Evolutionary conservation across 1,140 invertebrate genomes (phyloP).

Genomic region (Achroia grisella): DNA sequence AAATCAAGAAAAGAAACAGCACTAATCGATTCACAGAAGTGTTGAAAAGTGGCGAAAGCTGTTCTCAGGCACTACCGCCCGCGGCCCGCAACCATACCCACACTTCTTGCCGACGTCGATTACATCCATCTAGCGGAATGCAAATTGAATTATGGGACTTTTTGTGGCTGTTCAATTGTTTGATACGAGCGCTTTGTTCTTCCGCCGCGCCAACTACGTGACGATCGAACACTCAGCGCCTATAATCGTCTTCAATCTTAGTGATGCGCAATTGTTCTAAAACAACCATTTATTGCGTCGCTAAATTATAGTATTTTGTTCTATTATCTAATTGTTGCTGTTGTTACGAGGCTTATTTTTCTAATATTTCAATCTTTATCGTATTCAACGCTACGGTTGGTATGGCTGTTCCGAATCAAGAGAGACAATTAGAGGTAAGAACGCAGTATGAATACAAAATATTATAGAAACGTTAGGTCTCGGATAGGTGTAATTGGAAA

Average conservation of each 20-base stretch:
- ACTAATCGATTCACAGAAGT: conserved; percentile 65
- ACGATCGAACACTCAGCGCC: conserved; percentile 60
- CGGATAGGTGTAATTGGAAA: conserved; percentile 31
- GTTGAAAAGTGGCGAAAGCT: conserved; percentile 66
- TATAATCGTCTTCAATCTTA: conserved; percentile 46
- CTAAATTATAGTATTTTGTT: conserved; percentile 63
- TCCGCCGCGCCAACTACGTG: conserved; percentile 62
- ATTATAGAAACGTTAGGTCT: conserved; percentile 30
- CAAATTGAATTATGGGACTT: conserved; percentile 72
- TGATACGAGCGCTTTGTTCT: conserved; percentile 60
- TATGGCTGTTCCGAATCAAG: neutral
- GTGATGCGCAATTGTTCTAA: conserved; percentile 35
- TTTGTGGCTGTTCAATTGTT: conserved; percentile 63
- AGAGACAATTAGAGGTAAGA: conserved; percentile 4
- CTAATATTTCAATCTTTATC: conserved; percentile 8
- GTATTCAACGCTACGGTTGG: neutral
- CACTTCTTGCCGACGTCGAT: conserved; percentile 39
- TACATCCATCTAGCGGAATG: conserved; percentile 62
- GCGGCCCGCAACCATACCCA: conserved; percentile 42
- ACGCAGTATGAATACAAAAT: conserved; percentile 29
- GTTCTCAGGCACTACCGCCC: conserved; percentile 40
- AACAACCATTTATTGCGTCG: conserved; percentile 42
- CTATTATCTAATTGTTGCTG: conserved; percentile 65
- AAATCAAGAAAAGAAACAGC: conserved; percentile 34
- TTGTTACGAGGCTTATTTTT: conserved; percentile 34